Evolutionary conservation across 2,888 invertebrate genomes (phyloP), one percentile per base, ranked within the genome.

Genomic region (Teleiodes luculella): DNA sequence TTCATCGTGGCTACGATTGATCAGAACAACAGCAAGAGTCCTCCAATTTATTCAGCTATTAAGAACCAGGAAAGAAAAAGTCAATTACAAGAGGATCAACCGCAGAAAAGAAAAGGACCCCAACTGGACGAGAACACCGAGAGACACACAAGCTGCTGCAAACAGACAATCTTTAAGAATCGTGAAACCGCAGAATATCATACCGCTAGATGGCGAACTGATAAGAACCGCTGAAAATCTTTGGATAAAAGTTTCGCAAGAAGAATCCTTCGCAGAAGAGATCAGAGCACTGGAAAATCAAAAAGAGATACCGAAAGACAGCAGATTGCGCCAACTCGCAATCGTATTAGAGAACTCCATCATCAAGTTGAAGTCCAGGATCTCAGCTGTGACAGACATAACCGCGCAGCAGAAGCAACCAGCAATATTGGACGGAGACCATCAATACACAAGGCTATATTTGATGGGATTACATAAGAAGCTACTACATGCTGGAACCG

Each of bases 401-500:
- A 2, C 20, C 6, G 2, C 20, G 11, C 3, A 24, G 1, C 10
- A 11, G 11, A 43, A 20, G 11, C 1, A 2, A 4, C 43, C 43
- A 7, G 20, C 20, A n/a, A 18, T 43, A 1, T 2, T 43, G 2
- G 43, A 43, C 10, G 43, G 43, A 1, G 20, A 43, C 20, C 43
- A 43, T 20, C 20, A 1, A 10, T n/a, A 7, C 16, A 20, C 20
- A 10, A 14, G 20, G 1, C 24, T 43, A 11, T 43, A 8, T 14
- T 4, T 43, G 10, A 8, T 20, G 11, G 8, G n/a, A n/a, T n/a
- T 43, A n/a, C 58, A 35, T 53, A 28, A 28, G 10, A 41, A 14
- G 45, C 43, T 31, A 2, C 30, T 16, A 1, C 58, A 57, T 39
- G 46, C 47, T 11, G 41, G 45, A 1, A 43, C 37, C 2, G 57